Percentiles rank a stretch among this genome's conserved stretches.
Evolutionary conservation across 2,888 invertebrate species (phyloP).

Genomic region (Podabrus alpinus): DNA sequence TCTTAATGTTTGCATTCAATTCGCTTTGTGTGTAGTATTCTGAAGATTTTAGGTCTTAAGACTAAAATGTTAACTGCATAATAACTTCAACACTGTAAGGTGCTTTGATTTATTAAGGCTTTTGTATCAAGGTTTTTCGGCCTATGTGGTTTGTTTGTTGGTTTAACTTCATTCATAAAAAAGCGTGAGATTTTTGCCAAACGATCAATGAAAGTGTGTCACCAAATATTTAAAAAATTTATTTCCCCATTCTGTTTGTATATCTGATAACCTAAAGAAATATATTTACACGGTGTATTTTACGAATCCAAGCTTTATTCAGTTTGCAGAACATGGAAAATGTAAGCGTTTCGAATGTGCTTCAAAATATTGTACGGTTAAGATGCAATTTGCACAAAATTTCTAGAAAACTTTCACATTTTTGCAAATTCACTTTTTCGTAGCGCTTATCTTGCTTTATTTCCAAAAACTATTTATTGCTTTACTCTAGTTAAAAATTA

Average conservation of each 20-base stretch:
- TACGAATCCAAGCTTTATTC: not conserved
- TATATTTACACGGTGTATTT: not conserved
- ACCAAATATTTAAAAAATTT: not conserved
- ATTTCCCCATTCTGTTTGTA: not conserved
- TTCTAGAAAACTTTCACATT: not conserved
- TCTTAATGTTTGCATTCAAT: conserved; percentile 22
- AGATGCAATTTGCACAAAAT: not conserved
- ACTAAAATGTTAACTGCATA: conserved; percentile 29
- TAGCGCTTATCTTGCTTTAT: not conserved
- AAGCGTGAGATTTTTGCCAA: conserved; percentile 18
- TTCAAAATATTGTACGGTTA: not conserved
- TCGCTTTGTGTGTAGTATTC: conserved; percentile 12
- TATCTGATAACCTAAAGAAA: not conserved
- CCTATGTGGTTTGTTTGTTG: conserved; percentile 33
- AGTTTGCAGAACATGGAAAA: not conserved
- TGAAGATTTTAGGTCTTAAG: conserved; percentile 15
- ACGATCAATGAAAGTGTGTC: not conserved
- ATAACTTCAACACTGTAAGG: conserved; percentile 32
- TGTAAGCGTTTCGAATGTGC: not conserved
- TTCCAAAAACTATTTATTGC: not conserved
- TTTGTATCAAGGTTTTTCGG: conserved; percentile 30
- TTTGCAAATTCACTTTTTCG: not conserved
- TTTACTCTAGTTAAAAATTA: not conserved
- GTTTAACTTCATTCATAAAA: conserved; percentile 20
- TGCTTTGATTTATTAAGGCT: conserved; percentile 33